Conservation (phyloP, 2,797 vertebrate species). For the Lindbergichthys nudifrons region DNA sequence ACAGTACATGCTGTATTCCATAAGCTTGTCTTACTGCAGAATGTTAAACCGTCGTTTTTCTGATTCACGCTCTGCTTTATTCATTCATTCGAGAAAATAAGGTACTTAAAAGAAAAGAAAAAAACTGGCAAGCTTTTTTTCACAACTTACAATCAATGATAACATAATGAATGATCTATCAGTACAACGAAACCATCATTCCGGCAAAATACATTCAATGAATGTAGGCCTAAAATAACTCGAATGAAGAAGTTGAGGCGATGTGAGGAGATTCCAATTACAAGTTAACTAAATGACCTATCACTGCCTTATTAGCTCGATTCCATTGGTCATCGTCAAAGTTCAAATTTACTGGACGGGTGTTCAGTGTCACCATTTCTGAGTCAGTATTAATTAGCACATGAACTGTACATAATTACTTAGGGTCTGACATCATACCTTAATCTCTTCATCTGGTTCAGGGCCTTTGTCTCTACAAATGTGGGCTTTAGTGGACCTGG, state of each 20-base stretch:
- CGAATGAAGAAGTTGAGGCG: background rate
- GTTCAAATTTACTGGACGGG: background rate
- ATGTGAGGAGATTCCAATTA: background rate
- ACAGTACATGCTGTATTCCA: background rate
- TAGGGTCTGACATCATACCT: constrained; percentile 65
- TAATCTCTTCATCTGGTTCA: constrained; percentile 78
- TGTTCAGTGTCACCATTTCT: constrained; percentile 1
- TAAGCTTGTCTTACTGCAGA: background rate
- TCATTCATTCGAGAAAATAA: constrained; percentile 6
- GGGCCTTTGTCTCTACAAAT: constrained; percentile 50
- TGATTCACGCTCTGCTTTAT: background rate
- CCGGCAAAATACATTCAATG: background rate
- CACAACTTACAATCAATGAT: background rate
- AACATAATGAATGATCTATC: background rate
- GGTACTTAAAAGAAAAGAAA: background rate
- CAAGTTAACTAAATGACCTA: background rate
- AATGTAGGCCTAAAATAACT: background rate
- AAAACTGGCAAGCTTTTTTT: background rate
- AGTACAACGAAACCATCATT: background rate
- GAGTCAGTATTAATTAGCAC: constrained; percentile 45
- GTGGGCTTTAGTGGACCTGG: constrained; percentile 53
- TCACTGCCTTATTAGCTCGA: background rate
- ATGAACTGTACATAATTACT: constrained; percentile 34
- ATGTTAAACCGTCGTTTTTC: constrained; percentile 1
- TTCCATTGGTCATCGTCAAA: constrained; percentile 13